Base-by-base conservation (phyloP, 2,888 invertebrate genomes). In the Phorcus lineatus region DNA sequence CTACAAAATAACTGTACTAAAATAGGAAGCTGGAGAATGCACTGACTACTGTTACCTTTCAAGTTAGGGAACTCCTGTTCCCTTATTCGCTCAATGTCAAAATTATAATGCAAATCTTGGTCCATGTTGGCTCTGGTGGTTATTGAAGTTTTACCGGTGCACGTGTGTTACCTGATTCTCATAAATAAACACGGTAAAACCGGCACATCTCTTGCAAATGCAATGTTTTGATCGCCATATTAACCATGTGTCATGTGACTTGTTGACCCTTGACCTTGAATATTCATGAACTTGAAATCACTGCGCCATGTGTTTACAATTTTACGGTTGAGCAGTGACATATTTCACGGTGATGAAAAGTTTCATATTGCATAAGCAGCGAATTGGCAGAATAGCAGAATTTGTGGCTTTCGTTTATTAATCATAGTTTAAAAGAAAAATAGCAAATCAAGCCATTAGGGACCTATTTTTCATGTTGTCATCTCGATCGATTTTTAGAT, bases 41-140 rank as follows among this genome's bases (percentile, higher is more conserved):
- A 36, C n/a, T n/a, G n/a, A 36, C 36, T 47, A 13, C 13, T 13
- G 47, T 47, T 84, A 88, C 86, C 87, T 83, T 81, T 79, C 53
- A 88, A 52, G 11, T 84, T 79, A 11, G 88, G 86, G 82, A 87
- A 88, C 70, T 86, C 85, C 31, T 57, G 36, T 47, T 79, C 57
- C 74, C 84, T 79, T 16, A 80, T 78, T 40, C 77, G 76, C 62
- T 80, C 84, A 55, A 78, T 77, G 28, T 79, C 31, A 77, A 53
- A 55, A 74, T 81, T 80, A 55, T 80, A 78, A 24, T 47, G 13
- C 13, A 47, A 47, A 47, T 13, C 47, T 47, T 47, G 47, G 7
- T 47, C 47, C 47, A 47, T 47, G 11, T 11, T 47, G 11, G 11
- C 47, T 13, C 13, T 11, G 47, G 47, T 1, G 11, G 47, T 11